phyloP scores from a whole-genome alignment of 2,113 vertebrate genomes.

The Cavia porcellus region DNA sequence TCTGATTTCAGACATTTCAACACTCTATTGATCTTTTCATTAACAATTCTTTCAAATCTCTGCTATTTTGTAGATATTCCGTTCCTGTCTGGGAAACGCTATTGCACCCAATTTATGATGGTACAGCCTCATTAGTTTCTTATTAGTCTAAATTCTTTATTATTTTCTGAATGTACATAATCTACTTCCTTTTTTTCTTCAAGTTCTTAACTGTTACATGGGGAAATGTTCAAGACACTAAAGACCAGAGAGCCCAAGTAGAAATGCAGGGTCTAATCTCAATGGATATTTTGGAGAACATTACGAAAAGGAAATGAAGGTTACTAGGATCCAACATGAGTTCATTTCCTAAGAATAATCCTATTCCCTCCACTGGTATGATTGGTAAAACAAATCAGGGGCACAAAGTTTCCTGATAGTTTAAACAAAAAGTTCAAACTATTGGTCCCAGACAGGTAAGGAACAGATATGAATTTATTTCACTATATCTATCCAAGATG shows the following conservation, averaged over 20 bases:
- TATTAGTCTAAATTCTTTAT: background rate
- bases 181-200: background rate
- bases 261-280: background rate
- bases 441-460: accelerated
- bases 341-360: background rate
- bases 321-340: background rate
- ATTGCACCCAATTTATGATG: background rate
- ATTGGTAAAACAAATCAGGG: background rate
- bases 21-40: constrained; percentile 49
- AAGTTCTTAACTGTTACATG: background rate
- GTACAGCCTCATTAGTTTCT: background rate
- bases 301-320: background rate
- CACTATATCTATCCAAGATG: background rate
- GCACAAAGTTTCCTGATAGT: background rate
- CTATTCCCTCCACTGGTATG: background rate
- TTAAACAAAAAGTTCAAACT: background rate
- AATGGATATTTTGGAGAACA: background rate
- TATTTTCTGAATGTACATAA: constrained; percentile 4
- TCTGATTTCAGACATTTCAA: constrained; percentile 55
- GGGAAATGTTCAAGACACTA: background rate
- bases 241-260: background rate
- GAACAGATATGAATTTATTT: background rate
- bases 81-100: background rate
- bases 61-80: constrained; percentile 25
- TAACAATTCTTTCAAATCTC: constrained; percentile 45